Evolutionary conservation across 1,140 invertebrate genomes (phyloP), one percentile per base, ranked within the genome.

Genomic region (Lucilia cuprina): DNA sequence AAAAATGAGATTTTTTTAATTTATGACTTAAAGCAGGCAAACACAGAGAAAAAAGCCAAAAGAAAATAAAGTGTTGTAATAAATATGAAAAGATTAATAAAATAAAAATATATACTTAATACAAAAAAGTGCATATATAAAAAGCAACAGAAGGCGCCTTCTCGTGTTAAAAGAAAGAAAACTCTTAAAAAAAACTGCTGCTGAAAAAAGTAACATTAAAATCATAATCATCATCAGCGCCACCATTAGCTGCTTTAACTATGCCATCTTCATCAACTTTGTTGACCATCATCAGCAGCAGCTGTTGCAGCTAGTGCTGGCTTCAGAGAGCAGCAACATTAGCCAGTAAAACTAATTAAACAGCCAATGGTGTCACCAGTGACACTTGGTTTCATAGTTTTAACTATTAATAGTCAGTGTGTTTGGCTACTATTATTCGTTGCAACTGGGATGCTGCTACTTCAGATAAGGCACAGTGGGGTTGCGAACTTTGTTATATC

Each of bases 341-440:
- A 60, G 55, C 14, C 14, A 70, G 65, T 70, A 70, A 70, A 70
- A 70, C 65, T 70, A 70, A 70, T 70, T 70, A 70, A 70, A 70
- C 65, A 70, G 21, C 19, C 65, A 70, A 70, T 70, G 65, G 65
- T 70, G 65, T 70, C 65, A 70, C 5, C 17, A 70, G 21, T 70
- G 65, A 70, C 65, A 70, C 65, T 70, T 12, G 65, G 65, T 19
- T 70, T 70, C 21, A 21, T 70, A 25, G 65, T 70, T 70, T 19
- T 55, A 55, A 41, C 41, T 41, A 41, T 41, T 41, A 41, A 41
- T 41, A 41, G 5, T 10, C 41, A 41, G 41, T 30, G 25, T 30
- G 3, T 41, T 3, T 5, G 10, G 41, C 41, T 41, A 41, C 41
- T 41, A 41, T 5, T 41, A 41, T 5, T 41, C 5, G 7, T 41